Conservation (phyloP, 2,113 vertebrate genomes). For the Irena cyanogastra region DNA sequence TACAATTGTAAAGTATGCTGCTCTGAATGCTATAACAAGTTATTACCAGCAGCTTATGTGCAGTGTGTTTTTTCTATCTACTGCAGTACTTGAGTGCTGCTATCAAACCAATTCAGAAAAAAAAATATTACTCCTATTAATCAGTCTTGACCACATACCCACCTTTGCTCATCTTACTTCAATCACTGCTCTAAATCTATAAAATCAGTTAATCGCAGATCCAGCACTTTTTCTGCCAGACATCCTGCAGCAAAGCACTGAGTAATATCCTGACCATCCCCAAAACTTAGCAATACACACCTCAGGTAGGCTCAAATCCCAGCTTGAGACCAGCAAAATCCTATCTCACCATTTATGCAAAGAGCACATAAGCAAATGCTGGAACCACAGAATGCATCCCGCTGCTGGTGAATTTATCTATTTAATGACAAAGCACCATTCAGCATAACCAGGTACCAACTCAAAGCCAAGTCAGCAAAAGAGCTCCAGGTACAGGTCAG, state of each 20-base stretch:
- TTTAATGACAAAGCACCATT: not conserved
- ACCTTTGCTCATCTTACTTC: not conserved
- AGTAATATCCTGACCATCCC: not conserved
- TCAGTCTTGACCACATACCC: not conserved
- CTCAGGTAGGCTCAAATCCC: not conserved
- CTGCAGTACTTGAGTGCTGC: not conserved
- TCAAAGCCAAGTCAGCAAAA: not conserved
- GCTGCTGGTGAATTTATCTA: not conserved
- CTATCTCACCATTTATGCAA: not conserved
- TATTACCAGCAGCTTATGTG: not conserved
- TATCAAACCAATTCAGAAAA: not conserved
- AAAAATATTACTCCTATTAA: not conserved
- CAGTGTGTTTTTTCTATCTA: not conserved
- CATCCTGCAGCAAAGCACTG: not conserved
- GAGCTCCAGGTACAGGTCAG: not conserved
- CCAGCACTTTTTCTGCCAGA: not conserved
- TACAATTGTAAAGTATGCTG: not conserved
- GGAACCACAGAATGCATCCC: not conserved
- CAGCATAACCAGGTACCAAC: not conserved
- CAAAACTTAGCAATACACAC: not conserved
- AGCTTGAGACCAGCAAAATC: not conserved
- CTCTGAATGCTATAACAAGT: not conserved
- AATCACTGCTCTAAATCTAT: not conserved
- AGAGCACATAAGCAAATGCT: not conserved
- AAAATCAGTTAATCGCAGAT: not conserved